These are phyloP conservation scores for Eulimnadia texana DNA, from an alignment of 1,140 invertebrate species.

Conservation along the genomic window DNA sequence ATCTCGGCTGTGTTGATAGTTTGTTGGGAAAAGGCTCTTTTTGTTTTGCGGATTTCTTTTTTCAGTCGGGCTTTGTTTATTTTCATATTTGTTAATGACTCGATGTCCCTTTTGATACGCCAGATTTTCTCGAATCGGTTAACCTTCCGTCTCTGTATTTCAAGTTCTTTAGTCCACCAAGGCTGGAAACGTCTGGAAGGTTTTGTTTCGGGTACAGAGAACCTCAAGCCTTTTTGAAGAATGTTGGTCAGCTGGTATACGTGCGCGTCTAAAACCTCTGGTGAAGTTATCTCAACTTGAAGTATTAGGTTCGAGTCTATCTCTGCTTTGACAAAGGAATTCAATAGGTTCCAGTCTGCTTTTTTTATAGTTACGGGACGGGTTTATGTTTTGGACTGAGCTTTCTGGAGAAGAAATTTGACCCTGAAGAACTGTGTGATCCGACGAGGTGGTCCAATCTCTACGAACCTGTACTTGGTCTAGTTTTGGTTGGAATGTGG, in stretches of 20 bases:
- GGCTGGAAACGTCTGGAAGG: neutral
- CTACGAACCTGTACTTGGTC: neutral
- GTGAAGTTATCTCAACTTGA: too few species aligned
- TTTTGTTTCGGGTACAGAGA: neutral
- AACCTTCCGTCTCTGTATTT: neutral
- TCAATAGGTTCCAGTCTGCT: neutral
- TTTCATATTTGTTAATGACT: neutral
- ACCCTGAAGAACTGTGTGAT: neutral
- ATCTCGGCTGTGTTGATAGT: neutral
- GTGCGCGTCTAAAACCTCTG: neutral
- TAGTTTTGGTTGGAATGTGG: neutral
- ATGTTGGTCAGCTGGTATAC: neutral
- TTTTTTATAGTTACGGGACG: neutral
- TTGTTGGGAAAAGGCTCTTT: neutral
- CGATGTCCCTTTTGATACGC: neutral
- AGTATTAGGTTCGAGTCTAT: too few species aligned
- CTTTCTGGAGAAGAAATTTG: neutral
- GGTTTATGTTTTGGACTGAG: neutral
- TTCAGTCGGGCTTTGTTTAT: neutral
- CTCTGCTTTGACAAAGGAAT: too few species aligned
- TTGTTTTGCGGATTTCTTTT: neutral
- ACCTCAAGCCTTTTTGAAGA: neutral
- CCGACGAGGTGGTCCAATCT: neutral
- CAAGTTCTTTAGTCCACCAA: neutral
- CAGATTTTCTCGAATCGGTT: neutral